Evolutionary conservation across 2,888 invertebrate species (phyloP).

Genomic region (Drosophila birchii): DNA sequence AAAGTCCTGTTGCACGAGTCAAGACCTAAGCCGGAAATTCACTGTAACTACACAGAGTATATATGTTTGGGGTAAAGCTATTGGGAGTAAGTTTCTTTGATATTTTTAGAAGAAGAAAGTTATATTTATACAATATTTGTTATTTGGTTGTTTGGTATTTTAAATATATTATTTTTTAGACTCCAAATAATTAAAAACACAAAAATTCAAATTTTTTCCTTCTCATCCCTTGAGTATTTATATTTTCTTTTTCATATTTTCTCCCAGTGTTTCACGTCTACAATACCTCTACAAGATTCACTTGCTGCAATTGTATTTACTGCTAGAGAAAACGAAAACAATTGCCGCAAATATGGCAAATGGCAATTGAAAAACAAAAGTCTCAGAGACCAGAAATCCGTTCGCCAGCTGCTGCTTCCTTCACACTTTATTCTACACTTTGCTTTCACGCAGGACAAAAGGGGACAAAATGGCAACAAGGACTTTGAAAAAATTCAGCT

Average conservation of each 20-base stretch:
- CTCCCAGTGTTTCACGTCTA: background rate
- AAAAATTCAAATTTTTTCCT: background rate
- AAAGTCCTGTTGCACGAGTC: constrained; percentile 43
- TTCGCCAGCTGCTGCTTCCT: constrained; percentile 56
- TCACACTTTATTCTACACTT: constrained; percentile 71
- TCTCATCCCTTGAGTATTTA: background rate
- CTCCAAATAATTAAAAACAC: background rate
- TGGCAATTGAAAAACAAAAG: constrained; percentile 77
- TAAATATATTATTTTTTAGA: background rate
- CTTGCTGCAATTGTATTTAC: constrained; percentile 59
- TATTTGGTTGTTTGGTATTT: no score
- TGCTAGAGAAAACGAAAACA: constrained; percentile 56
- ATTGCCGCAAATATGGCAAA: constrained; percentile 76
- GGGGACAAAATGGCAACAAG: constrained; percentile 23
- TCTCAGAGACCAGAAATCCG: constrained; percentile 62
- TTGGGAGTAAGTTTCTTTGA: background rate
- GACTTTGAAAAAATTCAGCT: constrained; percentile 42
- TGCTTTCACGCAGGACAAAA: constrained; percentile 38
- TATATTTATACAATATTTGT: background rate
- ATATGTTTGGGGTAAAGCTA: background rate
- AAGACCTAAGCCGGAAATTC: constrained; percentile 61
- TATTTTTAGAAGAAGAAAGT: background rate
- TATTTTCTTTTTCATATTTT: background rate
- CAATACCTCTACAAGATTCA: constrained; percentile 19
- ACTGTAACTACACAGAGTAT: constrained; percentile 7